Evolutionary conservation across 2,113 vertebrate genomes (phyloP).

Genomic region (Apodemus sylvaticus): DNA sequence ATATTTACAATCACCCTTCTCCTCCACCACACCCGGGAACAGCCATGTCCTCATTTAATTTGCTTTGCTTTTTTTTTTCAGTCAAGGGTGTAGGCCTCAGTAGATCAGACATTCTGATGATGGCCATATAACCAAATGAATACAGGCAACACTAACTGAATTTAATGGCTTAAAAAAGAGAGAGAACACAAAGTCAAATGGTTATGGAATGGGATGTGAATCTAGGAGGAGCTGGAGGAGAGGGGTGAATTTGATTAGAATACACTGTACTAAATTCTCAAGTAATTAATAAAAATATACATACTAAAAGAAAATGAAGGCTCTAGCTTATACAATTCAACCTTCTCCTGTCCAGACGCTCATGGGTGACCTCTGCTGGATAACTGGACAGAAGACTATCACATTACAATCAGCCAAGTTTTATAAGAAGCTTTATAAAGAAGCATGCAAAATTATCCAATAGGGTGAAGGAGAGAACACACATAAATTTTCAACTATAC

Average conservation of each 20-base stretch:
- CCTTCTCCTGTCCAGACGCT: background rate
- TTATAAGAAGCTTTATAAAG: background rate
- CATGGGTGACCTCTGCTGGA: conserved; percentile 69
- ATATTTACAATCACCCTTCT: background rate
- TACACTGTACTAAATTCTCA: background rate
- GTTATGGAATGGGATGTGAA: background rate
- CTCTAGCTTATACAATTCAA: background rate
- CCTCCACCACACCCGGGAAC: background rate
- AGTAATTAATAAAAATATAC: background rate
- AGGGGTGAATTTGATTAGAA: background rate
- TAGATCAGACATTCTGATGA: too few species aligned
- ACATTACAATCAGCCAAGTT: background rate
- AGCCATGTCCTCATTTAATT: background rate
- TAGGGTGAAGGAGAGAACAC: background rate
- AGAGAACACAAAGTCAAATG: background rate
- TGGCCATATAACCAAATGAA: background rate
- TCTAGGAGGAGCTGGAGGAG: background rate
- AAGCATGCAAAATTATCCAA: background rate
- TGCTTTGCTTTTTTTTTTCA: background rate
- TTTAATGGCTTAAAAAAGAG: background rate
- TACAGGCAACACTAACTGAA: background rate
- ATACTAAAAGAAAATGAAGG: conserved; percentile 24
- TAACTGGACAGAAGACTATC: background rate
- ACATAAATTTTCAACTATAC: background rate
- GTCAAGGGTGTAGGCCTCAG: background rate